phyloP scores from a whole-genome alignment of 2,888 invertebrate species.

The Coelogynopora nodosa region DNA sequence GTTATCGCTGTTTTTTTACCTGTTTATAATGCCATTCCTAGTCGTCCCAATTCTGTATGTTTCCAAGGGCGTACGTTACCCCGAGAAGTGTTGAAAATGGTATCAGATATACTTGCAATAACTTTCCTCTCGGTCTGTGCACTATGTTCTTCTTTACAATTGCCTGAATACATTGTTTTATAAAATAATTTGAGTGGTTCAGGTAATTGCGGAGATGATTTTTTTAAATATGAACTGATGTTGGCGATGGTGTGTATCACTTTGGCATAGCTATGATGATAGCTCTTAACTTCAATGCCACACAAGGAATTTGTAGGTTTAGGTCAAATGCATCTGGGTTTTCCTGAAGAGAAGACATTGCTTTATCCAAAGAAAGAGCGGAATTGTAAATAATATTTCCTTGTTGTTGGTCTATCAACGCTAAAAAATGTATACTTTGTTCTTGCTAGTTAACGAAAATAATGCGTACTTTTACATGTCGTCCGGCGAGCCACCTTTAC shows the following conservation, averaged over 20 bases:
- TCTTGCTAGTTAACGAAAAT: neutral
- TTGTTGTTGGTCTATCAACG: neutral
- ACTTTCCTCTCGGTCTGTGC: neutral
- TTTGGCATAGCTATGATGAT: neutral
- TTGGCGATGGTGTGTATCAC: neutral
- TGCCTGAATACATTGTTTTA: neutral
- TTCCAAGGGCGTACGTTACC: neutral
- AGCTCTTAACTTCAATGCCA: neutral
- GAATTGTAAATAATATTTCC: neutral
- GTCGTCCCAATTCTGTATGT: neutral
- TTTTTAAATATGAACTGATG: neutral
- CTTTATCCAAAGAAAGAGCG: neutral
- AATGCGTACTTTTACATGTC: neutral
- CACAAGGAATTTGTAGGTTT: neutral
- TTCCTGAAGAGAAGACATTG: neutral
- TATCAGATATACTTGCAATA: neutral
- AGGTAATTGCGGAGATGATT: neutral
- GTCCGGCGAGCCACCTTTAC: neutral
- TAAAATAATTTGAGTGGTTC: neutral
- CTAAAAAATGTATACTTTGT: neutral
- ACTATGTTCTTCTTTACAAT: neutral
- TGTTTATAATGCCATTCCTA: neutral
- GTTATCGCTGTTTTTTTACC: neutral
- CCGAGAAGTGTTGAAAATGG: neutral
- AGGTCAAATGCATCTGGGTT: neutral